Conservation (phyloP, 1,140 invertebrate genomes). For the Steinernema khuongi region DNA sequence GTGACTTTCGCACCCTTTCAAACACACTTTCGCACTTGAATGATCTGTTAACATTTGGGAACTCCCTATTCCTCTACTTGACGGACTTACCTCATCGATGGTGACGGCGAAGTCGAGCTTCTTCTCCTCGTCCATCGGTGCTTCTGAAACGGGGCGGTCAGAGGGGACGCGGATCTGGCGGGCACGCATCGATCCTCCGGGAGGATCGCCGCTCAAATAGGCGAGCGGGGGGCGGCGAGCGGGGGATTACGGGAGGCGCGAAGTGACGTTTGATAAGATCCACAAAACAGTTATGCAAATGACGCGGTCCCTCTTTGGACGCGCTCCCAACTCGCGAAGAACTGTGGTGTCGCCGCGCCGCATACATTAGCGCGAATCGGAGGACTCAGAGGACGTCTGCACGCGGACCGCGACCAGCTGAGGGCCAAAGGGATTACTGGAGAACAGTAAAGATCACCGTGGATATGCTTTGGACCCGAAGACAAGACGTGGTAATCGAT, state of each 20-base stretch:
- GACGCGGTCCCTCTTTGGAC: neutral
- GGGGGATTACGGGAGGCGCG: neutral
- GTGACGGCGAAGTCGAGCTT: neutral
- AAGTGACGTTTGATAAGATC: neutral
- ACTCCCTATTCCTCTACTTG: neutral
- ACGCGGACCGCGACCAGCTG: too few relatives aligned
- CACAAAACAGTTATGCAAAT: constrained; percentile 4
- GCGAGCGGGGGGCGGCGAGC: neutral
- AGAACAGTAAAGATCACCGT: too few relatives aligned
- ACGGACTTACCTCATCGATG: neutral
- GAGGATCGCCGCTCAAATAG: neutral
- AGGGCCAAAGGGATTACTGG: too few relatives aligned
- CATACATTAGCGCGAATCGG: neutral
- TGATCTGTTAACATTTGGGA: too few relatives aligned
- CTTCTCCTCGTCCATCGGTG: neutral
- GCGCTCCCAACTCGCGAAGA: neutral
- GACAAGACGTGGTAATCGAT: too few relatives aligned
- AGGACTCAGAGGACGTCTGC: too few relatives aligned
- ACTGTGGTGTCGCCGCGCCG: too few relatives aligned
- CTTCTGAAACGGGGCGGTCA: neutral
- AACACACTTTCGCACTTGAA: too few relatives aligned
- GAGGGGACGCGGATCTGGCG: neutral
- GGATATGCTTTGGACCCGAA: too few relatives aligned
- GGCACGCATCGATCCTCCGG: neutral
- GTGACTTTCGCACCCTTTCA: too few relatives aligned